Conservation (phyloP, 1,140 invertebrate genomes). For the Metaphire vulgaris region DNA sequence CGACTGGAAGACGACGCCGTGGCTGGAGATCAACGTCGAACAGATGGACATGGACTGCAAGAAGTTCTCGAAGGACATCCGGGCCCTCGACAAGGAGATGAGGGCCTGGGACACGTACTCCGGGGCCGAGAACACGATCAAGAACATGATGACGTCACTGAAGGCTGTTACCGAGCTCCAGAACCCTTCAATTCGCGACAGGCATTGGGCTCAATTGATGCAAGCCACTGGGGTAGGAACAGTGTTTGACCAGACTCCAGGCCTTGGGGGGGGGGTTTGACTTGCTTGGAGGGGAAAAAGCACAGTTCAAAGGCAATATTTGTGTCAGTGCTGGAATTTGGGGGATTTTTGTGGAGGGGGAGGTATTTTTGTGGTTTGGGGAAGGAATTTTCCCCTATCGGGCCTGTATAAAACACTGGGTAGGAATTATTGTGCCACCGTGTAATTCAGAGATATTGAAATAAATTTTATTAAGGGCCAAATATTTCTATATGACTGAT, state of each 20-base stretch:
- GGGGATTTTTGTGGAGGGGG: too few species aligned
- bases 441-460: too few species aligned
- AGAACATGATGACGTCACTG: slow-evolving; percentile 53
- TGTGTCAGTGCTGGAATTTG: too few species aligned
- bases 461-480: too few species aligned
- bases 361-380: too few species aligned
- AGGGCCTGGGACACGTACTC: slow-evolving; percentile 75
- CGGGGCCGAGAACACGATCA: slow-evolving; percentile 50
- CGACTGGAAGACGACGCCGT: slow-evolving; percentile 92
- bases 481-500: too few species aligned
- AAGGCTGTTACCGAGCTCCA: slow-evolving; percentile 84
- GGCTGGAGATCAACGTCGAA: slow-evolving; percentile 92
- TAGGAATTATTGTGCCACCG: too few species aligned
- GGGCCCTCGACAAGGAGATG: slow-evolving; percentile 76
- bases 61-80: slow-evolving; percentile 63
- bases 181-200: slow-evolving; percentile 89
- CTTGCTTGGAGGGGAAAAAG: too few species aligned
- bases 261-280: too few species aligned
- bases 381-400: too few species aligned
- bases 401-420: too few species aligned
- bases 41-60: slow-evolving; percentile 98
- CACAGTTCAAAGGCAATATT: too few species aligned
- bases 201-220: slow-evolving; percentile 97
- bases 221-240: slow-evolving; percentile 77
- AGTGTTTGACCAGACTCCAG: neutral